Evolutionary conservation across 2,797 vertebrate species (phyloP), one percentile per base, ranked within the genome.

Genomic region (Hypotaenidia okinawae): DNA sequence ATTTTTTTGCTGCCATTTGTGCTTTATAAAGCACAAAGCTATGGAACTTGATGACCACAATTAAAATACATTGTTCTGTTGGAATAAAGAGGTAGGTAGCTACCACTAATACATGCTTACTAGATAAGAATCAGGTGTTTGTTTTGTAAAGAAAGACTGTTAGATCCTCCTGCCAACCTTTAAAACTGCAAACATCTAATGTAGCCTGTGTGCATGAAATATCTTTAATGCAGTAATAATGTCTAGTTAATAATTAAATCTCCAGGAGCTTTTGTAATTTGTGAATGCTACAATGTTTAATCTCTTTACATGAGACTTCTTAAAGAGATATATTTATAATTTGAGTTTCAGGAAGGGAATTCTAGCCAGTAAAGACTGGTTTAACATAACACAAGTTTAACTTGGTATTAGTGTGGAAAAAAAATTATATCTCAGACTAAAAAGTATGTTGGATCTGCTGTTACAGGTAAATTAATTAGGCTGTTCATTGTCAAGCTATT

Each of bases 211-310:
- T 92, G 32, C 59, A 8, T 84, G 58, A 76, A 93, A 51, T 16
- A 49, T 69, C 79, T 91, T 88, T 86, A 94, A 89, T 66, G 59
- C 63, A 79, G 27, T 91, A 86, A 89, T 90, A 94, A 86, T 91
- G 30, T 78, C 45, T 81, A 55, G 91, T 95, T 96, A 95, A 95
- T 95, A 66, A 94, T 94, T 95, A 96, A 78, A 86, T 91, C 15
- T 80, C 37, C 19, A 45, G 49, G 47, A 87, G 49, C 30, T 92
- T 66, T 69, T 88, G 69, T 75, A 90, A 78, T 88, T 69, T 84
- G 32, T 54, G 57, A 39, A 66, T 86, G 52, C 25, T 90, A 19
- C 54, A 69, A 24, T 72, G 67, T 80, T 89, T 83, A 67, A 82
- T 89, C 35, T 90, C 49, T 77, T 83, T 73, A 47, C 7, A 2